These are phyloP conservation scores for Marronus borbonicus DNA, from an alignment of 2,888 invertebrate species.

Conservation along the genomic window DNA sequence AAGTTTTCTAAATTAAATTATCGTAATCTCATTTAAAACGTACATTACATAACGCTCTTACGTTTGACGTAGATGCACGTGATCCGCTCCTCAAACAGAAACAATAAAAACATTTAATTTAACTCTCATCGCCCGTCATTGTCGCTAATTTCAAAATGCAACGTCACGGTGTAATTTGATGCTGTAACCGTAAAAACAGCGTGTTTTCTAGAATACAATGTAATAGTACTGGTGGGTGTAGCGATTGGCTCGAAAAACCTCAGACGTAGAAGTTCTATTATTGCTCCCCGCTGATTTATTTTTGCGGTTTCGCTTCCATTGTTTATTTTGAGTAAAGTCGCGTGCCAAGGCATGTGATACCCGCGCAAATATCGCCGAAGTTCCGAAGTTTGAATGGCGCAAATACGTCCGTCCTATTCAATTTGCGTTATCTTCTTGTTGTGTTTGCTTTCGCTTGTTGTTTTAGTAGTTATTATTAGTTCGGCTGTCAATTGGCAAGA, in stretches of 20 bases:
- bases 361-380: constrained; percentile 4
- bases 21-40: constrained; percentile 9
- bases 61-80: constrained; percentile 4
- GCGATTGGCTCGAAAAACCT: not conserved
- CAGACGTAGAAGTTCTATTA: not conserved
- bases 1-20: constrained; percentile 10
- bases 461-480: constrained; percentile 1
- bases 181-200: not conserved
- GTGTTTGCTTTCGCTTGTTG: constrained; percentile 12
- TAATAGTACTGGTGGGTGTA: not conserved
- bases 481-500: not conserved
- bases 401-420: not conserved
- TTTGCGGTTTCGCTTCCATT: not conserved
- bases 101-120: constrained; percentile 6
- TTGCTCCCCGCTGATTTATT: not conserved
- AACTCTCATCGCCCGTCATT: not conserved
- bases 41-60: not conserved
- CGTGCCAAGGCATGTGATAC: constrained; percentile 6
- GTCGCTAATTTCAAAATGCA: not conserved
- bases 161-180: not conserved
- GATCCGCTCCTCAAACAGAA: constrained; percentile 2
- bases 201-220: not conserved
- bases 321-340: constrained; percentile 8
- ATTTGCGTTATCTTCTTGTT: not conserved
- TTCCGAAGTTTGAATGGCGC: not conserved